Evolutionary conservation across 2,113 vertebrate genomes (phyloP).

Genomic region (Mustelus asterias): DNA sequence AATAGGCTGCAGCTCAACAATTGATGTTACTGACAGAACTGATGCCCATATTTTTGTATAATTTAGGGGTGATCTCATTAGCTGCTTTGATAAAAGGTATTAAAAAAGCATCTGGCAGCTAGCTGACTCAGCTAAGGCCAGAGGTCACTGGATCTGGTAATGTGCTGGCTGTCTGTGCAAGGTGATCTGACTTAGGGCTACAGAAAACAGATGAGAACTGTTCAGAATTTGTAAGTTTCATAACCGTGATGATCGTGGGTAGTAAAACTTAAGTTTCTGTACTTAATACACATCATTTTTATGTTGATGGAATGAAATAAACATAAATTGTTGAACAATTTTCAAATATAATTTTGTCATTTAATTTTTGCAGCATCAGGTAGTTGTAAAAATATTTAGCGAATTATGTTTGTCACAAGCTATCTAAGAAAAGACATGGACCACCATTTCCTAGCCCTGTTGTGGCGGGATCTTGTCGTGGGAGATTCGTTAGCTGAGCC

Average conservation of each 20-base stretch:
- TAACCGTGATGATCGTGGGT: neutral
- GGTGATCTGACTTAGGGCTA: constrained; percentile 44
- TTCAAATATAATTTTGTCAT: constrained; percentile 22
- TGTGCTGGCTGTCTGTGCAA: constrained; percentile 44
- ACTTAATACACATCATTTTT: neutral
- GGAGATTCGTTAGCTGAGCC: no score
- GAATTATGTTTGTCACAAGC: neutral
- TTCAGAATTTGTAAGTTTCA: constrained; percentile 44
- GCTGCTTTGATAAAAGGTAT: constrained; percentile 59
- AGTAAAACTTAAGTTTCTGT: constrained; percentile 14
- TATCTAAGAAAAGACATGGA: neutral
- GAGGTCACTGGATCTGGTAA: constrained; percentile 44
- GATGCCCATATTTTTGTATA: constrained; percentile 56
- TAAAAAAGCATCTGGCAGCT: constrained; percentile 56
- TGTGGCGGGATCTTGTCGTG: neutral
- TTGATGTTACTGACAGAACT: constrained; percentile 56
- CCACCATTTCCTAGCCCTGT: no score
- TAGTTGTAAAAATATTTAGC: neutral
- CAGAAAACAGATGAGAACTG: constrained; percentile 46
- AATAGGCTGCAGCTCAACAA: constrained; percentile 50
- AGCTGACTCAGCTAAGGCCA: constrained; percentile 45
- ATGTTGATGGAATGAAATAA: constrained; percentile 29
- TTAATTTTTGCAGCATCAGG: neutral
- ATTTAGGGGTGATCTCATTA: constrained; percentile 60
- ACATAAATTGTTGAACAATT: constrained; percentile 40